Evolutionary conservation across 2,113 vertebrate genomes (phyloP), one percentile per base, ranked within the genome.

Genomic region (Etheostoma spectabile): DNA sequence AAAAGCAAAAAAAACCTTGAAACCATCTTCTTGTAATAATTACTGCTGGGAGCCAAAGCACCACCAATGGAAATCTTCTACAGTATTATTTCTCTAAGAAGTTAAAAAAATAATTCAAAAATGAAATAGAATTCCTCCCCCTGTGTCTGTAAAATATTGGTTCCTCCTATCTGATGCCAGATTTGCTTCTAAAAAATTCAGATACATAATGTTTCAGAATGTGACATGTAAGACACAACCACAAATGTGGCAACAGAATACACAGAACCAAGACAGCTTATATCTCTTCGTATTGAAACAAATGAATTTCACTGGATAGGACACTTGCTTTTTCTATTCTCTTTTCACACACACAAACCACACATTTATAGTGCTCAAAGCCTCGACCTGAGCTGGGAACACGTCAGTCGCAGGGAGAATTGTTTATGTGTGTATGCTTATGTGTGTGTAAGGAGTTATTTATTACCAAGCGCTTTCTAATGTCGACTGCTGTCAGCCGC

Each of bases 381-480:
- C 74, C 80, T 48, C 69, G 64, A 93, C 90, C 85, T 75, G 48
- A 3, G 76, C 83, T 90, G 77, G 77, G 79, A 92, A 89, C 80
- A 88, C 88, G 85, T 80, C 86, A 88, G 81, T 83, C 16, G 3
- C 30, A 2, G 24, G 68, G 22, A 48, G 68, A 65, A 68, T 60
- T 65, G 76, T 87, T 61, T 75, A 12, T 60, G 63, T 77, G 53
- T 74, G 53, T 60, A 16, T 78, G 52, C 30, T 15, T 60, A 19
- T 45, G 35, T 79, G 74, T 75, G 78, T 75, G 78, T 64, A 24
- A 21, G 52, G 74, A 86, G 72, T 90, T 94, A 89, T 93, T 94
- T 93, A 93, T 93, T 91, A 93, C 88, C 86, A 91, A 88, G 82
- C 74, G 82, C 60, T 74, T 80, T 85, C 83, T 93, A 94, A 94